Evolutionary conservation across 2,113 vertebrate genomes (phyloP).

Genomic region (Cranoglanis bouderius): DNA sequence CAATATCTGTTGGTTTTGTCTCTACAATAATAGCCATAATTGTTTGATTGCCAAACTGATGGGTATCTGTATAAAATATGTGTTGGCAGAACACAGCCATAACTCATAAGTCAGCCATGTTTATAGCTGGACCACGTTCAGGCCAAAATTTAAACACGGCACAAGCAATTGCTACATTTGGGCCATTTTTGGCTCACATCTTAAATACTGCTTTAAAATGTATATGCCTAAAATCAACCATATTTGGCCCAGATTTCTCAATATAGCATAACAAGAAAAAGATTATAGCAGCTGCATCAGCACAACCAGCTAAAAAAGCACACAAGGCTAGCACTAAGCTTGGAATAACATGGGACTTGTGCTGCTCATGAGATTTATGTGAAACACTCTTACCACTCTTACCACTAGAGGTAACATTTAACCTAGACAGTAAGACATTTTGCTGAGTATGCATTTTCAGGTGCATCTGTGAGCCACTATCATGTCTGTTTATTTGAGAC

Average conservation of each 20-base stretch:
- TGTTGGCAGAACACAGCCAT: background rate
- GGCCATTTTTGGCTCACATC: background rate
- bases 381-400: background rate
- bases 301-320: background rate
- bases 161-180: background rate
- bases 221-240: background rate
- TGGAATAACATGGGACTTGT: background rate
- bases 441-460: constrained; percentile 1
- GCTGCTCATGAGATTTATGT: background rate
- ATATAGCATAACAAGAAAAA: background rate
- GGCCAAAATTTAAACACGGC: background rate
- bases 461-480: background rate
- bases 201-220: background rate
- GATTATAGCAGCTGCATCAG: background rate
- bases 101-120: background rate
- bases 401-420: background rate
- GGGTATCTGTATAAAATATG: background rate
- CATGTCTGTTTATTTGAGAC: background rate
- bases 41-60: background rate
- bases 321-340: background rate
- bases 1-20: background rate
- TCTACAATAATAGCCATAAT: background rate
- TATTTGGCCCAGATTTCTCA: background rate
- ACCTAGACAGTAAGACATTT: background rate
- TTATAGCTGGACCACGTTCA: background rate